A percentile compares a stretch with the other conserved stretches of the same genome.
Conservation (phyloP, 2,113 vertebrate species). For the Aptenodytes forsteri region DNA sequence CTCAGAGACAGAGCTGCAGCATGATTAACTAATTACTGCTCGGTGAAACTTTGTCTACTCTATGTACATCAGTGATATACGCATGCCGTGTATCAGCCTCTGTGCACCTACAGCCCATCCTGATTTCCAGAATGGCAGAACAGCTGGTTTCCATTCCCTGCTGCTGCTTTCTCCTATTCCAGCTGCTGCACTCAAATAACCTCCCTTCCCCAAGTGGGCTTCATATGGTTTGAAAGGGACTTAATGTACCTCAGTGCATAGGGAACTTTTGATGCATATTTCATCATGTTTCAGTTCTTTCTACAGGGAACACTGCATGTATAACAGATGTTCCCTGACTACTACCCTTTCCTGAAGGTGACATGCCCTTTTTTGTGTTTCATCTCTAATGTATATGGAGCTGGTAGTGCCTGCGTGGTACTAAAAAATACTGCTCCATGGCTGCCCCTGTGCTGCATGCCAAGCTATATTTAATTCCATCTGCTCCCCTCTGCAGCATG, state of each 20-base stretch:
- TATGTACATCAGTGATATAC: background rate
- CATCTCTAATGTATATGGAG: slow-evolving; percentile 36
- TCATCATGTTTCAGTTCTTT: slow-evolving; percentile 43
- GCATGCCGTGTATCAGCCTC: background rate
- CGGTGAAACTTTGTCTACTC: background rate
- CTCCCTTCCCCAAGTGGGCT: slow-evolving; percentile 36
- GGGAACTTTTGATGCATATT: slow-evolving; percentile 58
- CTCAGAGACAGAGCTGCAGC: background rate
- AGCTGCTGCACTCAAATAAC: slow-evolving; percentile 44
- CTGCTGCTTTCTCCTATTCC: slow-evolving; percentile 25
- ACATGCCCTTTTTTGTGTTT: slow-evolving; percentile 45
- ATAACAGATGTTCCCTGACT: slow-evolving; percentile 56
- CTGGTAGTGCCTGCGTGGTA: background rate
- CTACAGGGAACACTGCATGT: slow-evolving; percentile 41
- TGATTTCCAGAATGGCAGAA: slow-evolving; percentile 4
- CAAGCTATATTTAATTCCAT: slow-evolving; percentile 61
- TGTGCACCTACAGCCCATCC: background rate
- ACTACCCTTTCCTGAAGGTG: slow-evolving; percentile 52
- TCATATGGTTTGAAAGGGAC: slow-evolving; percentile 37
- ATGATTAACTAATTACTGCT: background rate
- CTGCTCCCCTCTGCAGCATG: slow-evolving; percentile 16
- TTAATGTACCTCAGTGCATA: slow-evolving; percentile 45
- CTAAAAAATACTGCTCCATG: slow-evolving; percentile 13
- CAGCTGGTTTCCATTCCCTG: slow-evolving; percentile 28
- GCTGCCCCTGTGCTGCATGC: slow-evolving; percentile 10